A percentile compares a stretch with the other conserved stretches of the same genome.
Conservation (phyloP, 2,797 vertebrate genomes). For the Catharus ustulatus region DNA sequence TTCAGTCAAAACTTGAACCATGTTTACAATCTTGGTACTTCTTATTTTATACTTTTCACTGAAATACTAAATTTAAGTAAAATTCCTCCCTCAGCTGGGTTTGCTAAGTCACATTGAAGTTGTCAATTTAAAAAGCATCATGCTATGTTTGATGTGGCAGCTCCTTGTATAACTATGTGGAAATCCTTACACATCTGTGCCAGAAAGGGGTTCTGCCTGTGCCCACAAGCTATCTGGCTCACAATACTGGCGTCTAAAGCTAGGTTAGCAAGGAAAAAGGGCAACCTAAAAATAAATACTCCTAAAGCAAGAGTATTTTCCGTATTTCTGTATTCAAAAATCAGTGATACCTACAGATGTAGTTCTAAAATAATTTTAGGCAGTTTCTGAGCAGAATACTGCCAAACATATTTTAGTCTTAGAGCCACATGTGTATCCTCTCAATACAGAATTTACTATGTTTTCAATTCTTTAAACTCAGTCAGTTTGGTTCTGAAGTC, state of each 20-base stretch:
- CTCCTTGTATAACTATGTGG: neutral
- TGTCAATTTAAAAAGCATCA: neutral
- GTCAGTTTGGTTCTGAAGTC: neutral
- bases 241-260: neutral
- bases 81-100: neutral
- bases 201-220: neutral
- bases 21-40: neutral
- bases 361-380: neutral
- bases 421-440: neutral
- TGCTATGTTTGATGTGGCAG: neutral
- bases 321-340: neutral
- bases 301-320: neutral
- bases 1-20: neutral
- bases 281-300: neutral
- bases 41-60: neutral
- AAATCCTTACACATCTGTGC: neutral
- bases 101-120: neutral
- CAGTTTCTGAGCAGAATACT: neutral
- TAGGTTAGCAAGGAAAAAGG: neutral
- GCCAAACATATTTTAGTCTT: neutral
- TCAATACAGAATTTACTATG: neutral
- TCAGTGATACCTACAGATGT: neutral
- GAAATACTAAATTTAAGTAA: neutral
- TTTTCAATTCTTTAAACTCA: neutral
- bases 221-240: neutral